Evolutionary conservation across 23 tunicate species (phyloP).

Genomic region (Oikopleura vanhoeffeni): DNA sequence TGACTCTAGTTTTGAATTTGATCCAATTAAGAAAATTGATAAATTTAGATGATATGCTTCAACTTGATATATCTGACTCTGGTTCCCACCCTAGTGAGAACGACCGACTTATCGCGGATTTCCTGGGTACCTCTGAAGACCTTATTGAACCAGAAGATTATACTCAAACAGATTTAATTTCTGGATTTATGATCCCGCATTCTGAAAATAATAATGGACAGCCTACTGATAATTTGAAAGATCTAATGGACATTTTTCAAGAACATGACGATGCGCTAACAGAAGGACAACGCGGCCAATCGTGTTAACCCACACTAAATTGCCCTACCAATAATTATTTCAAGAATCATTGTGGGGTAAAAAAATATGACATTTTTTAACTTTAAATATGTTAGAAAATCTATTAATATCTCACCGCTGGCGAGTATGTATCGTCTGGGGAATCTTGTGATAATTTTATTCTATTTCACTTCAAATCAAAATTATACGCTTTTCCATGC

Average conservation of each 20-base stretch:
- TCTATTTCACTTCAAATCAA: too few species aligned
- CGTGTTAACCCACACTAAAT: too few species aligned
- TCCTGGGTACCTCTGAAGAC: neutral
- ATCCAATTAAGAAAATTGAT: too few species aligned
- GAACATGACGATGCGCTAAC: neutral
- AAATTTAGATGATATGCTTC: neutral
- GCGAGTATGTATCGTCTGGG: too few species aligned
- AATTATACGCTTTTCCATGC: too few species aligned
- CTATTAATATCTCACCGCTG: too few species aligned
- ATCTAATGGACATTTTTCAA: neutral
- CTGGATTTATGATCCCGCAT: neutral
- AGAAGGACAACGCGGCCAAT: neutral
- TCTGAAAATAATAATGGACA: neutral
- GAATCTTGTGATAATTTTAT: too few species aligned
- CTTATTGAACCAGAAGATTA: neutral
- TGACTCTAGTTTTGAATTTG: too few species aligned
- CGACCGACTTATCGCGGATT: neutral
- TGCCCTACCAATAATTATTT: too few species aligned
- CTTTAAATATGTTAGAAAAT: too few species aligned
- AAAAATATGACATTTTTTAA: too few species aligned
- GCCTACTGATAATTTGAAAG: neutral
- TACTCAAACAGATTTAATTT: neutral
- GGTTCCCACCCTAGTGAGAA: neutral
- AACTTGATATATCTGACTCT: neutral
- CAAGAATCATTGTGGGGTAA: too few species aligned